Evolutionary conservation across 2,113 vertebrate species (phyloP).

Genomic region (Heterotis niloticus): DNA sequence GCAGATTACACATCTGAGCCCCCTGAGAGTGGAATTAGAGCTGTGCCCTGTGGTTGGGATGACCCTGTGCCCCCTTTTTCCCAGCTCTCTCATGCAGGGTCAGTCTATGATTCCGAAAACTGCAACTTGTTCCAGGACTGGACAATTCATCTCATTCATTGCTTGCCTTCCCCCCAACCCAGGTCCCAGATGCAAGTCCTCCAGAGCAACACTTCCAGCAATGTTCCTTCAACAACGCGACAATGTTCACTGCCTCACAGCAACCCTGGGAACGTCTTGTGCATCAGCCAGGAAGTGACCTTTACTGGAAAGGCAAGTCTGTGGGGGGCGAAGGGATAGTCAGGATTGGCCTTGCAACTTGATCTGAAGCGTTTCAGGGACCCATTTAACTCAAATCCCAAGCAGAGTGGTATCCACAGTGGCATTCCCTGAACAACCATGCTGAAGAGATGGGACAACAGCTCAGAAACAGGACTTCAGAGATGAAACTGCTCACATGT

Average conservation of each 20-base stretch:
- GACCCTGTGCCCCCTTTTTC: no score
- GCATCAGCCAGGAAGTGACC: constrained; percentile 49
- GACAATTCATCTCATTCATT: neutral
- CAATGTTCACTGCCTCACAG: constrained; percentile 9
- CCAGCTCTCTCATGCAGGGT: neutral
- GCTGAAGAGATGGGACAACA: neutral
- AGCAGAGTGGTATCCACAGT: neutral
- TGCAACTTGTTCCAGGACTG: neutral
- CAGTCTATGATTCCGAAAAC: neutral
- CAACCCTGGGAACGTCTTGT: constrained; percentile 40
- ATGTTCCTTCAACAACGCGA: neutral
- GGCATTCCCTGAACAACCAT: neutral
- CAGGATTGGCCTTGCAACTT: neutral
- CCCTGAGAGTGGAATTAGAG: no score
- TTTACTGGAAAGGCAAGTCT: constrained; percentile 52
- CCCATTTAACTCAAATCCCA: neutral
- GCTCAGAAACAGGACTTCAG: neutral
- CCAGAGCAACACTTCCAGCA: neutral
- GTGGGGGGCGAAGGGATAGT: neutral
- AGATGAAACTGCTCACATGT: neutral
- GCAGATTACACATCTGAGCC: no score
- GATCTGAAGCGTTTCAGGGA: constrained; percentile 33
- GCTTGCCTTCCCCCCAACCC: neutral
- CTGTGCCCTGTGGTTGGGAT: no score
- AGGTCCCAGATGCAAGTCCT: no score